Percentiles rank a stretch among this genome's conserved stretches.
Conservation (phyloP, 2,113 vertebrate genomes). For the Pteronura brasiliensis region DNA sequence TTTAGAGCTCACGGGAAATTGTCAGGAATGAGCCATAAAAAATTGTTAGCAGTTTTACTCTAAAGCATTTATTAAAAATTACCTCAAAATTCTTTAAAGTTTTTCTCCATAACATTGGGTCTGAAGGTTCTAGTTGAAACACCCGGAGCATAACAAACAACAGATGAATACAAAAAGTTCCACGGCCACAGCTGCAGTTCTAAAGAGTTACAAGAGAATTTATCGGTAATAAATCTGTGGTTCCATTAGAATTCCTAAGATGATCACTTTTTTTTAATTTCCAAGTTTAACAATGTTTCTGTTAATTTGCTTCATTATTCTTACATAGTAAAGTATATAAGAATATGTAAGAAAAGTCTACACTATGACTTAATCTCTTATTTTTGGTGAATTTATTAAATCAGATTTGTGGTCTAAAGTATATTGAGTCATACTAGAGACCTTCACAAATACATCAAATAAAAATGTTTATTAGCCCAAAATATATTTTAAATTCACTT, state of each 20-base stretch:
- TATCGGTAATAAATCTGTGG: background rate
- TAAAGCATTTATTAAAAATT: conserved; percentile 20
- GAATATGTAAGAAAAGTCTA: background rate
- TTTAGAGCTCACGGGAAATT: background rate
- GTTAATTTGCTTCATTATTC: background rate
- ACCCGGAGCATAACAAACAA: conserved; percentile 93
- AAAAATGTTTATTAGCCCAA: background rate
- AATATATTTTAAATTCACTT: background rate
- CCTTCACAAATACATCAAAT: background rate
- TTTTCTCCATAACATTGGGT: conserved; percentile 92
- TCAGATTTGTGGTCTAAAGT: background rate
- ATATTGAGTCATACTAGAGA: background rate
- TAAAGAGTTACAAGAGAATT: conserved; percentile 74
- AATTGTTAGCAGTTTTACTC: background rate
- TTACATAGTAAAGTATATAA: background rate
- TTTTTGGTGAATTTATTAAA: background rate
- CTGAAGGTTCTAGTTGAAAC: conserved; percentile 91
- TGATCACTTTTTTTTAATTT: background rate
- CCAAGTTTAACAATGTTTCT: background rate
- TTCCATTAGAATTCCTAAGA: background rate
- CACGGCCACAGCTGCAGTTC: conserved; percentile 95
- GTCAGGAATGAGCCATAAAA: background rate
- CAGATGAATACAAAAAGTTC: conserved; percentile 92
- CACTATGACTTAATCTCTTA: background rate
- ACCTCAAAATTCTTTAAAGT: conserved; percentile 95